Evolutionary conservation across 2,888 invertebrate species (phyloP), one percentile per base, ranked within the genome.

Genomic region (Eristalis pertinax): DNA sequence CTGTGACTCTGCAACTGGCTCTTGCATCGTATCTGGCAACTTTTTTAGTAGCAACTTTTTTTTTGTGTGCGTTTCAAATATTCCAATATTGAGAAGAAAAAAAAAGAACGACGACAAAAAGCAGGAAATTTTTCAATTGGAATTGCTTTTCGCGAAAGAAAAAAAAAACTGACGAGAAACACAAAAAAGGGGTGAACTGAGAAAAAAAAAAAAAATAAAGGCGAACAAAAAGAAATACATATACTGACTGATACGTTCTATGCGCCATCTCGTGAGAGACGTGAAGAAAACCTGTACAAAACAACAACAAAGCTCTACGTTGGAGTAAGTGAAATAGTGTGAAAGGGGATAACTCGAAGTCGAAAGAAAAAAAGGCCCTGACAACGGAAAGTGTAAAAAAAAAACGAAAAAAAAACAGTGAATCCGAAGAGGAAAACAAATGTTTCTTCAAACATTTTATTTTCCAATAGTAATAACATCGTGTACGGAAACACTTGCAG

Each of bases 381-480:
- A 64, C 67, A 76, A 72, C 69, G 56, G 41, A 78, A 69, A 60
- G 58, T 41, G 43, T 56, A 41, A 70, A 10, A 19, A 26, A 60
- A 11, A 58, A 13, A 58, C 5, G 10, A 22, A 58, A 19, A 15
- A 63, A 26, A 78, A 50, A 72, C 83, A 87, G 68, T 72, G 72
- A 83, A 76, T 73, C 50, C 29, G 35, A 72, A 83, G 50, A 50
- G 76, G 38, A 87, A 87, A 87, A 84, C 87, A 82, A 86, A 82
- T 86, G 78, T 86, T 86, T 83, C 19, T 78, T 75, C 22, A 58
- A 72, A 70, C 67, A 83, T 82, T 86, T 77, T 73, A 60, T 65
- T 82, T 82, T 43, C 58, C 29, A 64, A 65, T 22, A 29, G 4
- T n/a, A 76, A 19, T 19, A 63, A 13, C 38, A 68, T 58, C 24